Conservation (phyloP, 2,797 vertebrate species). For the Acipenser oxyrinchus region DNA sequence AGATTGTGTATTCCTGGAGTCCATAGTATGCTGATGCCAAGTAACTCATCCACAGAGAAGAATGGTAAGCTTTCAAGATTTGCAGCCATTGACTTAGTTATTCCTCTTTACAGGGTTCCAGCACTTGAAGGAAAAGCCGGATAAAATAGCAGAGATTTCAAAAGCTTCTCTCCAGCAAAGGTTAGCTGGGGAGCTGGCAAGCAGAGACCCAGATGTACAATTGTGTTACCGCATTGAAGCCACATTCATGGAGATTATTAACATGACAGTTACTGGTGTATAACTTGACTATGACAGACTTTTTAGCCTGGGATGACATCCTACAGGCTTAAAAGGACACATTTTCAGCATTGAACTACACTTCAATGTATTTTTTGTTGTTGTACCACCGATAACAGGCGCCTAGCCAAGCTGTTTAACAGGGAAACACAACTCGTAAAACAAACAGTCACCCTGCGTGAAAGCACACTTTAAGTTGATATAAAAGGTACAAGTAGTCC, state of each 20-base stretch:
- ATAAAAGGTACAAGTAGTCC: too few relatives aligned
- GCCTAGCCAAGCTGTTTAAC: background rate
- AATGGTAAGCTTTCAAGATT: too few relatives aligned
- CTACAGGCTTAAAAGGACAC: background rate
- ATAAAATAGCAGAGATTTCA: conserved; percentile 50
- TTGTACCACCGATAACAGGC: background rate
- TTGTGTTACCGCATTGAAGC: conserved; percentile 88
- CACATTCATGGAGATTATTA: conserved; percentile 91
- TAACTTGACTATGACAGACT: conserved; percentile 31
- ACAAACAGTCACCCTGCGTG: too few relatives aligned
- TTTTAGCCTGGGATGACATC: background rate
- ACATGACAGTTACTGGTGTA: conserved; percentile 78
- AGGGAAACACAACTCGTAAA: background rate
- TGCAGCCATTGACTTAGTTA: too few relatives aligned
- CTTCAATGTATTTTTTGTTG: too few relatives aligned
- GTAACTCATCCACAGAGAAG: too few relatives aligned
- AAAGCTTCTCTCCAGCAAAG: conserved; percentile 58
- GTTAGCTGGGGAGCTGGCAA: conserved; percentile 57
- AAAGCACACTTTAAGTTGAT: too few relatives aligned
- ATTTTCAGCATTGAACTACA: conserved; percentile 1
- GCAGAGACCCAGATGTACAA: conserved; percentile 82
- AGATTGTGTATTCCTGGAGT: too few relatives aligned
- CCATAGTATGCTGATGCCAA: too few relatives aligned
- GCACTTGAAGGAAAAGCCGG: conserved; percentile 81
- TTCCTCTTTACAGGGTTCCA: conserved; percentile 68